phyloP scores from a whole-genome alignment of 2,888 invertebrate species.

The Apamea sordens region DNA sequence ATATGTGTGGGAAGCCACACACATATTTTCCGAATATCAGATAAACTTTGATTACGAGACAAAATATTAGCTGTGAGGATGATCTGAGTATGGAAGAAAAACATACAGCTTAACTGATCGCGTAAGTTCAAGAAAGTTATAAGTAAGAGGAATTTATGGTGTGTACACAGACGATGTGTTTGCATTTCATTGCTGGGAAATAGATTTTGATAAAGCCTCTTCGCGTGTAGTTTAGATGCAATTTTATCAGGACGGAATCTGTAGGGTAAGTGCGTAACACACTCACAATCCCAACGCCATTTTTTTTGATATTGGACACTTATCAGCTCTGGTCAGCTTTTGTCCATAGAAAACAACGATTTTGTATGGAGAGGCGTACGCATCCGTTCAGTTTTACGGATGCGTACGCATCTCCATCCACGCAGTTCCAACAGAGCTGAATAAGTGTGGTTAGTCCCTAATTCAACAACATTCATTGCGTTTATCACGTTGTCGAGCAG shows the following conservation, averaged over 20 bases:
- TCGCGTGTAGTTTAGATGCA: not conserved
- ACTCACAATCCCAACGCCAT: not conserved
- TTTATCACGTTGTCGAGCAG: not conserved
- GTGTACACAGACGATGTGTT: constrained; percentile 16
- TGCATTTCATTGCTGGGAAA: constrained; percentile 21
- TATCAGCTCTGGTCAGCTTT: no score
- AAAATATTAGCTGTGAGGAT: constrained; percentile 42
- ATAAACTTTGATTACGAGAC: constrained; percentile 34
- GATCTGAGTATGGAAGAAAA: constrained; percentile 31
- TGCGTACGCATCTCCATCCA: no score
- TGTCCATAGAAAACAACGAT: no score
- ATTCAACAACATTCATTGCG: no score
- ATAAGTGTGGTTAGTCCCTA: no score
- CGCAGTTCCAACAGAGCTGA: no score
- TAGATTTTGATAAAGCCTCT: not conserved
- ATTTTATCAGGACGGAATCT: no score
- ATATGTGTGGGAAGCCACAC: no score
- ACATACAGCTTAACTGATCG: constrained; percentile 38
- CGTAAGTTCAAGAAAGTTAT: constrained; percentile 30
- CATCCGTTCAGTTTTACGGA: no score
- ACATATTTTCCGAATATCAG: not conserved
- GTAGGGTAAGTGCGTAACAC: not conserved
- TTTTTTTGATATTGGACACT: not conserved
- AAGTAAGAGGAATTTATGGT: constrained; percentile 32
- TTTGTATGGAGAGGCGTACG: no score